Percentiles rank a stretch among this genome's conserved stretches.
Conservation (phyloP, 2,797 vertebrate species). For the Emys orbicularis region DNA sequence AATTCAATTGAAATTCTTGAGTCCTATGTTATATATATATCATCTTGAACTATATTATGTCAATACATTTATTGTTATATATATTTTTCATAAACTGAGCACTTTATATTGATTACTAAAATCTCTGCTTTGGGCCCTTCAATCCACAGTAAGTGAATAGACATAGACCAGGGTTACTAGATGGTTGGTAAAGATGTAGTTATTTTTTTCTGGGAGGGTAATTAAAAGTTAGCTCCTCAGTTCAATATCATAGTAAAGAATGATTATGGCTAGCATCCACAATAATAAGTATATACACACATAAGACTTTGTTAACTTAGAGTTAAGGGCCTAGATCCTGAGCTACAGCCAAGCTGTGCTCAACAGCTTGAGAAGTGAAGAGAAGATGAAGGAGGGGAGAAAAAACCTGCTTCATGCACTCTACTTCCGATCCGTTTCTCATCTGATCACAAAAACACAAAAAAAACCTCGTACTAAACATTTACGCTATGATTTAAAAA, state of each 20-base stretch:
- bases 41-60: not conserved
- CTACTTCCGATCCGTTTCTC: not conserved
- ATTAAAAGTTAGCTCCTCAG: not conserved
- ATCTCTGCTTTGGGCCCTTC: accelerated
- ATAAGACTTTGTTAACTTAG: not conserved
- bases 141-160: not conserved
- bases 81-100: not conserved
- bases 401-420: not conserved
- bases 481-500: not conserved
- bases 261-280: not conserved
- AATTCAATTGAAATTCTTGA: not conserved
- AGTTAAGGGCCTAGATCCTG: not conserved
- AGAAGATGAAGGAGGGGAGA: not conserved
- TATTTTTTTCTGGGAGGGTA: not conserved
- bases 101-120: not conserved
- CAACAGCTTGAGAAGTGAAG: not conserved
- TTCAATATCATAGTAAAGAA: slow-evolving; percentile 5
- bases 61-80: not conserved
- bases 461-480: not conserved
- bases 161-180: not conserved
- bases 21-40: not conserved
- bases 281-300: not conserved
- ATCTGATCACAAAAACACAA: not conserved
- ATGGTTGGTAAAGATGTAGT: not conserved
- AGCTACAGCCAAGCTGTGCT: not conserved